Percentiles rank a stretch among this genome's conserved stretches.
Conservation (phyloP, 2,113 vertebrate genomes). For the Neopipo cinnamomea region DNA sequence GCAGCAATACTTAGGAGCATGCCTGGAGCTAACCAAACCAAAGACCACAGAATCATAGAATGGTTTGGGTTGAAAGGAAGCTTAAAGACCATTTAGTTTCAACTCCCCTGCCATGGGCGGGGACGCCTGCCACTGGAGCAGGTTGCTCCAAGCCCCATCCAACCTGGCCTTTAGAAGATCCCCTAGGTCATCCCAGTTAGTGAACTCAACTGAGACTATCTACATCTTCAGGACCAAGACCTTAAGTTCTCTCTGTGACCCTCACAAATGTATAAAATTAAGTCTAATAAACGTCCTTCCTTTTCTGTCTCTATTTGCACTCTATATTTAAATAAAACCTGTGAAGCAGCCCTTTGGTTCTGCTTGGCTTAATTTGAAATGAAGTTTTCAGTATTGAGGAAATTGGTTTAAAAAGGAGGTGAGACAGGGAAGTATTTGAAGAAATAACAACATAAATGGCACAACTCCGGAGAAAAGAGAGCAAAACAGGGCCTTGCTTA, state of each 20-base stretch:
- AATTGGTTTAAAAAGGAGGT: neutral
- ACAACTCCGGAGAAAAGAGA: neutral
- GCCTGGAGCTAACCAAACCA: neutral
- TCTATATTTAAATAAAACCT: neutral
- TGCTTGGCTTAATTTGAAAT: neutral
- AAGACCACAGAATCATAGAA: neutral
- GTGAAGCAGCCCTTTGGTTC: neutral
- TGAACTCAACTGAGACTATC: neutral
- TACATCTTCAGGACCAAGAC: neutral
- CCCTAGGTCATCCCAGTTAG: neutral
- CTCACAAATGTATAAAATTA: neutral
- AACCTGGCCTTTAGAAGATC: neutral
- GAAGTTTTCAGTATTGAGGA: neutral
- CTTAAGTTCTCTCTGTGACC: neutral
- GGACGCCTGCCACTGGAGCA: neutral
- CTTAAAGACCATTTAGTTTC: neutral
- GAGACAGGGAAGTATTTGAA: accelerated
- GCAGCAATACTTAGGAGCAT: neutral
- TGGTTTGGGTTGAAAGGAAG: neutral
- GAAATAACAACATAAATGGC: neutral
- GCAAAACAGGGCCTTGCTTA: neutral
- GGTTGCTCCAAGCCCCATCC: neutral
- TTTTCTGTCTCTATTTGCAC: neutral
- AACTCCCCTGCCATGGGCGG: neutral
- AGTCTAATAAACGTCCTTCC: neutral